Base-by-base conservation (phyloP, 2,113 vertebrate genomes). In the Heteronetta atricapilla region DNA sequence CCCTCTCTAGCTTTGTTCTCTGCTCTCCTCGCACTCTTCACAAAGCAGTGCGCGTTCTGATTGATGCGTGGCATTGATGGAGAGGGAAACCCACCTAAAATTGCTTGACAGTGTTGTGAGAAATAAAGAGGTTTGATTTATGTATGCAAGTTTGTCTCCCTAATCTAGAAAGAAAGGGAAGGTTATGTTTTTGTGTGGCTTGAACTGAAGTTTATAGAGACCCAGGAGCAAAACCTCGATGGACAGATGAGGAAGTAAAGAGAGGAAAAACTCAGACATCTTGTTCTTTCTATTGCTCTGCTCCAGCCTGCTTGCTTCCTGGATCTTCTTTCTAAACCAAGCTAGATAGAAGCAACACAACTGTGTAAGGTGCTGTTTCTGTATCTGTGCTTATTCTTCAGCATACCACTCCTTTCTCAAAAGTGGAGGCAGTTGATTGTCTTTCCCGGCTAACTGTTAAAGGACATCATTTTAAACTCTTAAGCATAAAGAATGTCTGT, bases 11-110 rank as follows among this genome's bases (percentile, higher is more conserved):
- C 80, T 83, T 6, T 67, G 28, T 46, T 74, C 46, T 34, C 31
- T 22, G 34, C 74, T 73, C 34, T 56, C 33, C 44, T 85, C 11
- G 0, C 0, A 2, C 31, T 53, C 66, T 48, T 40, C 25, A 8
- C 36, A 11, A 29, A 42, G 29, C 3, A 8, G 0, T 33, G 53
- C 48, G 3, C 0, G 0, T 82, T 75, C 52, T 21, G 15, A 20
- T 34, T 22, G 70, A n/a, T 14, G 36, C 1, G 1, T 11, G 44
- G 21, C 66, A 28, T 29, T n/a, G 56, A 64, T 86, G 75, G 69
- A 75, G 26, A 3, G 5, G 46, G 34, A 68, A 53, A n/a, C 38
- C 8, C 26, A 1, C 53, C 72, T 18, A 6, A 77, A 25, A 3
- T 75, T 33, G 28, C 33, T 15, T 42, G 2, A 14, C 16, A 6